Percentiles rank a stretch among this genome's conserved stretches.
These are phyloP conservation scores for Clarias platycephalus DNA, from an alignment of 2,797 vertebrate genomes.

Conservation along the genomic window DNA sequence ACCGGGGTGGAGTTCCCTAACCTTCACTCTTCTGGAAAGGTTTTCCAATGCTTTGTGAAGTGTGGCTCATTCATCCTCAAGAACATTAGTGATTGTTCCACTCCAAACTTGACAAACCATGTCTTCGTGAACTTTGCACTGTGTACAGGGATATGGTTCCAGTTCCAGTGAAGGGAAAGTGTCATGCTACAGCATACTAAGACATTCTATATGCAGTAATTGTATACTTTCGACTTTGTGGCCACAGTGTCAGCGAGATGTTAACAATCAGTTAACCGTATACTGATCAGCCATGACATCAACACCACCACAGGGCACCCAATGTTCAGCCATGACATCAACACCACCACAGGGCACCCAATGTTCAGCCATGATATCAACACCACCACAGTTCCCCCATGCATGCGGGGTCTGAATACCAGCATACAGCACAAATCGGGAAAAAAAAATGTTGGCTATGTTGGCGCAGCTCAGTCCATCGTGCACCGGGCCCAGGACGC, in stretches of 20 bases:
- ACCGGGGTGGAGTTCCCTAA: no score
- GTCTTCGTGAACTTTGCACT: neutral
- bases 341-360: no score
- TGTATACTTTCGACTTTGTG: neutral
- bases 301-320: no score
- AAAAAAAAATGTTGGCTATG: no score
- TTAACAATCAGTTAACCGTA: neutral
- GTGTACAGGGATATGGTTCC: neutral
- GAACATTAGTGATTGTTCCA: neutral
- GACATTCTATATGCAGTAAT: neutral
- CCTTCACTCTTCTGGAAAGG: neutral
- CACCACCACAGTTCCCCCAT: no score
- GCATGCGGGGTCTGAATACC: no score
- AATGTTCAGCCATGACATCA: no score
- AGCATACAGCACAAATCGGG: no score
- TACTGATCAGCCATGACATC: neutral
- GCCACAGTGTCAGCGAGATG: neutral
- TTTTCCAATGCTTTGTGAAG: no score
- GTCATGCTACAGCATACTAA: neutral
- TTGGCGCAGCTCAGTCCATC: no score
- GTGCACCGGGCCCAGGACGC: no score
- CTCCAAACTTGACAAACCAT: neutral
- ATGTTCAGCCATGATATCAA: no score
- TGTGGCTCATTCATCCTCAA: neutral
- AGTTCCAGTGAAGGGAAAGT: neutral